Base-by-base conservation (phyloP, 2,888 invertebrate genomes). In the Cheiracanthium punctorium region DNA sequence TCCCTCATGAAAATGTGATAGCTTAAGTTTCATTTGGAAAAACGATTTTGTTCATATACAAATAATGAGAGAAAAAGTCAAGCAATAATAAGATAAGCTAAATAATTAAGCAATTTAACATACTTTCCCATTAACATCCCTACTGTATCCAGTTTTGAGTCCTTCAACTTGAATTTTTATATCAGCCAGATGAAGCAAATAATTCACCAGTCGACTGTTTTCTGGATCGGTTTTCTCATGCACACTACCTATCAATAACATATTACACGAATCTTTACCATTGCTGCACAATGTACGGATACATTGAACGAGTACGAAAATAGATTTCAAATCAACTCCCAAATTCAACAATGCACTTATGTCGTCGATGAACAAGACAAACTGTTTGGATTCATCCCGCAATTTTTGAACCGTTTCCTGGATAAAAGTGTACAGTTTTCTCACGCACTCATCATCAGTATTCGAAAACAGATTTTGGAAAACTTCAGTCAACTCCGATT, bases 71-170 rank as follows among this genome's bases (percentile, higher is more conserved):
- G n/a, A n/a, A n/a, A n/a, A n/a, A n/a, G n/a, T n/a, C n/a, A n/a
- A n/a, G n/a, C n/a, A n/a, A n/a, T n/a, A n/a, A n/a, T n/a, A n/a
- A n/a, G n/a, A n/a, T n/a, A n/a, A n/a, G n/a, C n/a, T n/a, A n/a
- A n/a, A n/a, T n/a, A 37, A 37, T 37, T 37, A 37, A 37, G 37
- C 10, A 37, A 37, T 37, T 7, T 37, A 37, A n/a, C 37, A 37
- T 7, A 86, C 86, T 30, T 86, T 86, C 64, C 86, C 86, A 80
- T 86, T 64, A n/a, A 72, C 71, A 48, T 86, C 80, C 65, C 80
- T 80, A 24, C 86, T 86, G 24, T 75, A 86, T 5, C 86, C 86
- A 29, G 86, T 86, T 29, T 30, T 72, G 28, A 86, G 43, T 28
- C 80, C 65, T 65, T 86, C 75, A 14, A 80, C 52, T 10, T 80